Base-by-base conservation (phyloP, 2,113 vertebrate species). In the Paratilapia polleni region DNA sequence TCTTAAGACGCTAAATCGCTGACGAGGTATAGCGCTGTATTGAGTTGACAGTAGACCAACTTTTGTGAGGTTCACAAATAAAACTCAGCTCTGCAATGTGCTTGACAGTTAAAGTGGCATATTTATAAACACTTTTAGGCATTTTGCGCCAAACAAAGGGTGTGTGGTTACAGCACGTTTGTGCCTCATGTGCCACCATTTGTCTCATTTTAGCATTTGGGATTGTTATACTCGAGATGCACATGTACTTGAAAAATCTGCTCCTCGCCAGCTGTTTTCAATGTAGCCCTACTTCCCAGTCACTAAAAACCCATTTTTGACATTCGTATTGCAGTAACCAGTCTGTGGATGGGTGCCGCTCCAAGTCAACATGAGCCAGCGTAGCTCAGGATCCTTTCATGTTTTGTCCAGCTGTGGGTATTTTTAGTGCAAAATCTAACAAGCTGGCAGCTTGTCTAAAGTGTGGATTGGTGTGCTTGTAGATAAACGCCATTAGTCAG, bases 401-500 rank as follows among this genome's bases (percentile, higher is more conserved):
- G 82, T 90, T 73, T 54, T 31, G 73, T 81, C 68, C 85, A 84
- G 81, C 81, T 77, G 77, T 82, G 81, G 83, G 88, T 91, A 91
- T 92, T 92, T 90, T 78, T 41, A 88, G 78, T 85, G 77, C 15
- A 63, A 63, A 84, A 62, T 86, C 81, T 78, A 66, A 80, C 52
- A 73, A 75, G 81, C 87, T 88, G 88, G 85, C 89, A 78, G 86
- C 78, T 28, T 78, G 59, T 68, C 80, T 13, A 81, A 88, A 86
- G 89, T 81, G 83, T 85, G 87, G 87, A 78, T 38, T 73, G 87
- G 82, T 77, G 68, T 77, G 60, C 87, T 91, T 87, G 84, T 93
- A 94, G 93, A 94, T 94, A 94, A 96, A 94, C 92, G 93, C 88
- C 73, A 94, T 95, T 94, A 95, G 92, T 90, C 76, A 74, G 80